Evolutionary conservation across 2,888 invertebrate genomes (phyloP), one percentile per base, ranked within the genome.

Genomic region (Prosopocoilus inquinatus): DNA sequence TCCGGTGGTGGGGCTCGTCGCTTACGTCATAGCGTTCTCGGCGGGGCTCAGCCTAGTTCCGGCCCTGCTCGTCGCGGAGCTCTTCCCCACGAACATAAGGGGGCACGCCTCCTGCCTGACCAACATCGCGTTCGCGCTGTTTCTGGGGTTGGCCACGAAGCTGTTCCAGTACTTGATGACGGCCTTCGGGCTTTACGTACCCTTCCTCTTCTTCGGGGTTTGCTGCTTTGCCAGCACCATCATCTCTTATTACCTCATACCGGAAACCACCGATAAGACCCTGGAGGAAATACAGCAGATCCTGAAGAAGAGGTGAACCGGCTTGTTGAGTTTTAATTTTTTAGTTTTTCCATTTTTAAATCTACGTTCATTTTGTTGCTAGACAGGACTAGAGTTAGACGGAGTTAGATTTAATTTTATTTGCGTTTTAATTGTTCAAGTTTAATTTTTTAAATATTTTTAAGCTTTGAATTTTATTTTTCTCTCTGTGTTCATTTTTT

Each of bases 241-340:
- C 36, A 61, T 70, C 39, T 64, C 70, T 1, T 66, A 67, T 51
- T 69, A 56, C 55, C 63, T 67, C 55, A 63, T 76, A 48, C 74
- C 74, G 3, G 73, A 76, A 59, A 76, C 75, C 1, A 72, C 70
- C 60, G 75, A 73, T 1, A 74, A 72, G 57, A 73, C 73, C 4
- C 62, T 76, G 32, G 74, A 75, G 56, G 73, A 76, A 62, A 76
- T 76, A 44, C 75, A 76, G 56, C 71, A 74, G 55, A 58, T 60
- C 12, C 60, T 73, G 13, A 71, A 68, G 51, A 47, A 53, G 3
- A 45, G 44, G 44, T 5, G 7, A 28, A 28, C 20, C 3, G 7
- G 7, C 20, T 1, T 7, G 3, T 28, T 2, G 1, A 7, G 5
- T 28, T 28, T 28, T 28, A 28, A 28, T 28, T n/a, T n/a, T n/a